A percentile compares a stretch with the other conserved stretches of the same genome.
Evolutionary conservation across 2,888 invertebrate species (phyloP).

Genomic region (Deroplatys truncata): DNA sequence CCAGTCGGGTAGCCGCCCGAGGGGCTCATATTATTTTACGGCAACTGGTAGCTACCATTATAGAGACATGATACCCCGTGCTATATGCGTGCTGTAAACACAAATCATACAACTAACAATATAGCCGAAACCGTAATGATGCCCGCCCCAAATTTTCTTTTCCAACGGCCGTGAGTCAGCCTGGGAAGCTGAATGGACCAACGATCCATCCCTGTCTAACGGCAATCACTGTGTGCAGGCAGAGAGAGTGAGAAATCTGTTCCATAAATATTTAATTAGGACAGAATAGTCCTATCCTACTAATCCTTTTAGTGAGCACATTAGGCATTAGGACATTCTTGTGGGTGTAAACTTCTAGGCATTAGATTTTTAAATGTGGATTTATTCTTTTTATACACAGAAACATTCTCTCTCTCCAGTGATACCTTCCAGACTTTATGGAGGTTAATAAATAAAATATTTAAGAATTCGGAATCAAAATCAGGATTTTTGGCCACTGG

Average conservation of each 20-base stretch:
- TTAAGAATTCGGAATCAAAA: too few relatives aligned
- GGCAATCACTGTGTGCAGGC: background rate
- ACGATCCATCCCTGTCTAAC: background rate
- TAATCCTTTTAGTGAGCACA: too few relatives aligned
- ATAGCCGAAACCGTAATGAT: background rate
- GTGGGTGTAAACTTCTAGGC: too few relatives aligned
- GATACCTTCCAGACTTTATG: too few relatives aligned
- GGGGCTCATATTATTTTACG: slow-evolving; percentile 1
- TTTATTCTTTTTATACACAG: too few relatives aligned
- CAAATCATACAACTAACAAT: slow-evolving; percentile 3
- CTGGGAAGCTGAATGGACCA: background rate
- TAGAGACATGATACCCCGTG: background rate
- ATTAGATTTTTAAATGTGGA: too few relatives aligned
- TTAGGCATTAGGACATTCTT: too few relatives aligned
- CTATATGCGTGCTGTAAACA: slow-evolving; percentile 8
- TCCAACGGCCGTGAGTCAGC: background rate
- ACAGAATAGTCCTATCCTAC: too few relatives aligned
- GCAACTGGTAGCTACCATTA: background rate
- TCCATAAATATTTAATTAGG: background rate
- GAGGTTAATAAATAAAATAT: too few relatives aligned
- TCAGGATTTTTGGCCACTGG: too few relatives aligned
- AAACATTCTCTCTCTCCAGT: too few relatives aligned
- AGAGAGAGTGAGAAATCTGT: background rate
- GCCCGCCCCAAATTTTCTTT: background rate
- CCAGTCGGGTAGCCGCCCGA: background rate